phyloP scores from a whole-genome alignment of 2,797 vertebrate species.

The Sebastes steindachneri region DNA sequence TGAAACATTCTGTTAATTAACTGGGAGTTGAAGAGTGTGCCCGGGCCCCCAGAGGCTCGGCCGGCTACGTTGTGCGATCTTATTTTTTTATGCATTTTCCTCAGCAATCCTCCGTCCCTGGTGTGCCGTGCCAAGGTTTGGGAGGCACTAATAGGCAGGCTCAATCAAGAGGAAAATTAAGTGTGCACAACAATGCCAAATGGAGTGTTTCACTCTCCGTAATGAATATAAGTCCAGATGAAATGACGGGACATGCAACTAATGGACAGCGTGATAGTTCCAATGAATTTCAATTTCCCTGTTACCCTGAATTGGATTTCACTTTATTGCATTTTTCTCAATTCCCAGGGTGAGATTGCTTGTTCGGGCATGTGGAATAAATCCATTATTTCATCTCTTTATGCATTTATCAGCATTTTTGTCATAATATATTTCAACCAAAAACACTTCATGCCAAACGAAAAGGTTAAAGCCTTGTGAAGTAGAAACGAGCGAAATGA shows the following conservation, averaged over 20 bases:
- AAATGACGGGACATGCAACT: slow-evolving; percentile 47
- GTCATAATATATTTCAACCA: background rate
- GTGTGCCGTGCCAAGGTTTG: slow-evolving; percentile 26
- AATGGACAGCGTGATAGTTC: slow-evolving; percentile 45
- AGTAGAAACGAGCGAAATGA: background rate
- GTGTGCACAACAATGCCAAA: slow-evolving; percentile 70
- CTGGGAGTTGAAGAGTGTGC: slow-evolving; percentile 29
- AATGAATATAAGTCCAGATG: slow-evolving; percentile 65
- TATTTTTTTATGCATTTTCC: slow-evolving; percentile 41
- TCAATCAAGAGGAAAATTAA: slow-evolving; percentile 78
- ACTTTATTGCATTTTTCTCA: slow-evolving; percentile 18
- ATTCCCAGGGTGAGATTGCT: slow-evolving; percentile 14
- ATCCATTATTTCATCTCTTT: background rate
- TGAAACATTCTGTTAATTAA: slow-evolving; percentile 63
- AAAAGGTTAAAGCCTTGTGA: background rate
- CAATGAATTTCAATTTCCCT: slow-evolving; percentile 31
- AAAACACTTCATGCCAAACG: background rate
- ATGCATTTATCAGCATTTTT: background rate
- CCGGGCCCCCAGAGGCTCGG: slow-evolving; percentile 23
- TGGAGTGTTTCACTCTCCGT: slow-evolving; percentile 62
- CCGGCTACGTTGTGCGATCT: slow-evolving; percentile 24
- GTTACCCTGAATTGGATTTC: slow-evolving; percentile 34
- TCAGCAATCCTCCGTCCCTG: slow-evolving; percentile 25
- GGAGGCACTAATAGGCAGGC: slow-evolving; percentile 55
- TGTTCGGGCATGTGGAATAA: background rate